A percentile compares a stretch with the other conserved stretches of the same genome.
Conservation (phyloP, 2,888 invertebrate species). For the Lacanobia wlatinum region DNA sequence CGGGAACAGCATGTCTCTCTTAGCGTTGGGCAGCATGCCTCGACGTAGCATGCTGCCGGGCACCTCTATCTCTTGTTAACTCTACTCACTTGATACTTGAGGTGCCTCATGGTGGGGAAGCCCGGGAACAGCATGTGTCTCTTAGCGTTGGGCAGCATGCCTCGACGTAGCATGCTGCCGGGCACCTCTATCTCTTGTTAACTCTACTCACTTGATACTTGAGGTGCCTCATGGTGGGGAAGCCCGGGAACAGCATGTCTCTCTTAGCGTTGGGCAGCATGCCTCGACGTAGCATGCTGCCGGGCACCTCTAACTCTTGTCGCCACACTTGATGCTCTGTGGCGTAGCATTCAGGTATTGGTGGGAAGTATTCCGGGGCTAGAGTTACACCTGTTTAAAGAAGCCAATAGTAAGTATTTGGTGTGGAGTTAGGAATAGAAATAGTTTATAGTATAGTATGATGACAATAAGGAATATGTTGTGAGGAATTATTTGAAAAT, state of each 20-base stretch:
- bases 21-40: constrained; percentile 93
- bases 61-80: constrained; percentile 88
- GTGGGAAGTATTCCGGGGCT: constrained; percentile 92
- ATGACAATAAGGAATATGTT: background rate
- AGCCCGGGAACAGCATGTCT: constrained; percentile 96
- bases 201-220: constrained; percentile 91
- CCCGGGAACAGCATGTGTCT: constrained; percentile 95
- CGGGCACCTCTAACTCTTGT: constrained; percentile 91
- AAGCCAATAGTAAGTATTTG: background rate
- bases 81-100: constrained; percentile 92
- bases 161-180: constrained; percentile 91
- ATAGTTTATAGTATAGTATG: background rate
- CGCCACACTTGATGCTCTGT: constrained; percentile 86
- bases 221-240: constrained; percentile 97
- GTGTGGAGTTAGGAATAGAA: too few species aligned
- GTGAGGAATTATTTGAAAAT: background rate
- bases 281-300: constrained; percentile 92
- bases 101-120: constrained; percentile 97
- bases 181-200: constrained; percentile 91
- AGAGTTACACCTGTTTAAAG: constrained; percentile 77
- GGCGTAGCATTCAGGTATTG: constrained; percentile 91
- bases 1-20: constrained; percentile 93
- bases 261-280: constrained; percentile 92
- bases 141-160: constrained; percentile 93
- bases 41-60: constrained; percentile 91